Evolutionary conservation across 2,888 invertebrate genomes (phyloP).

Genomic region (Coelinius sp.): DNA sequence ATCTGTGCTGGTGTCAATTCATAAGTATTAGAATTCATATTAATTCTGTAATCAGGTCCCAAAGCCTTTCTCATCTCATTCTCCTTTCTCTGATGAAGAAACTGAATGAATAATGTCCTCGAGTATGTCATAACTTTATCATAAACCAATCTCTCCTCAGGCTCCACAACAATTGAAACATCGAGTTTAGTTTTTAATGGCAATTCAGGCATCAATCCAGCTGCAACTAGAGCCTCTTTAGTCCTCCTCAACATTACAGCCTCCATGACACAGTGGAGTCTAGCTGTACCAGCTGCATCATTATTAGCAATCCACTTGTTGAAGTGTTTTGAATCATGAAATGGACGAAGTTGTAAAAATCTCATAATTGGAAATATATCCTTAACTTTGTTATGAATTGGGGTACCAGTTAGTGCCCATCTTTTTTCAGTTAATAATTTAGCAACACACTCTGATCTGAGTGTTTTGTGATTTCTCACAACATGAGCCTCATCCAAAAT

Average conservation of each 20-base stretch:
- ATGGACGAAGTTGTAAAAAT: background rate
- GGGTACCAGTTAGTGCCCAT: slow-evolving; percentile 94
- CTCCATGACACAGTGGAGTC: background rate
- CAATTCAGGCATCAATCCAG: background rate
- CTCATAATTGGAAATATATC: background rate
- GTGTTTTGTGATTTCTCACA: slow-evolving; percentile 88
- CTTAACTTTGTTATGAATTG: slow-evolving; percentile 86
- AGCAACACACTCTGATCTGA: slow-evolving; percentile 81
- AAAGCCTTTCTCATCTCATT: background rate
- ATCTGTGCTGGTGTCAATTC: background rate
- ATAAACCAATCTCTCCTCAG: background rate
- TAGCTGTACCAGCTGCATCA: background rate
- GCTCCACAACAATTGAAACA: background rate
- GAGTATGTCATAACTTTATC: background rate
- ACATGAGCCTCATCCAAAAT: slow-evolving; percentile 95
- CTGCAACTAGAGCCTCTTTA: background rate
- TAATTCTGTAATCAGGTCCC: background rate
- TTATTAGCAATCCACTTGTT: background rate
- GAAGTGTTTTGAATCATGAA: background rate
- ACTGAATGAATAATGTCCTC: background rate
- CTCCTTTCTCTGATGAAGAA: background rate
- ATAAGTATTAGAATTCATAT: background rate
- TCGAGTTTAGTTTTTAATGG: background rate
- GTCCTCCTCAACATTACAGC: background rate
- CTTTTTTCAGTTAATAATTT: slow-evolving; percentile 75